Evolutionary conservation across 1,140 invertebrate genomes (phyloP).

Genomic region (Hormaphis cornu): DNA sequence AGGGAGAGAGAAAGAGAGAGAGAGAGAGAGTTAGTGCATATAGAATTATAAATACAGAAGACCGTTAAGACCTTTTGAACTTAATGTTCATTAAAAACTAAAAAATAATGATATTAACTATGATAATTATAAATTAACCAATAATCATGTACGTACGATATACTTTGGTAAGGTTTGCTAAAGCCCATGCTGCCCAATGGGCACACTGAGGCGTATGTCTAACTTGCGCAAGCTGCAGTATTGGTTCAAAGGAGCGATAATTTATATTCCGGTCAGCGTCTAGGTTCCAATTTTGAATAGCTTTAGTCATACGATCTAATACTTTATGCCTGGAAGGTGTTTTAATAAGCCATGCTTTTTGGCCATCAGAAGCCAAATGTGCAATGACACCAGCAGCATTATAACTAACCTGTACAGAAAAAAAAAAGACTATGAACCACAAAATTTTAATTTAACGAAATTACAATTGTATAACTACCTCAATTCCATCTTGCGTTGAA

Average conservation of each 20-base stretch:
- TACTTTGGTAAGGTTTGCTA: constrained; percentile 89
- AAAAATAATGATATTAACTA: too few species aligned
- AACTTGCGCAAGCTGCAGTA: constrained; percentile 67
- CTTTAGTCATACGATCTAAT: constrained; percentile 61
- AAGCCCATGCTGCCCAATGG: constrained; percentile 94
- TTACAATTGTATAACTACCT: constrained; percentile 49
- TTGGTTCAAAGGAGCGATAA: constrained; percentile 89
- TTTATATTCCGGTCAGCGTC: constrained; percentile 86
- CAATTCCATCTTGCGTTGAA: constrained; percentile 84
- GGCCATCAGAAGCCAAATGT: constrained; percentile 88
- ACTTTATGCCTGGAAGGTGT: constrained; percentile 63
- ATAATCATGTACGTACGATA: constrained; percentile 60
- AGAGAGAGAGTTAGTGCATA: too few species aligned
- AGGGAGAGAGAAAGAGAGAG: too few species aligned
- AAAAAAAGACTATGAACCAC: constrained; percentile 1
- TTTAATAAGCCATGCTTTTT: constrained; percentile 67
- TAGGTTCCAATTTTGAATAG: constrained; percentile 82
- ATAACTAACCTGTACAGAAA: constrained; percentile 67
- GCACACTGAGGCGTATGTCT: constrained; percentile 83
- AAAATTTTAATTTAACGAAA: constrained; percentile 24
- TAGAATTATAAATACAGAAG: too few species aligned
- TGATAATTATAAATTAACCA: background rate
- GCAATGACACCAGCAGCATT: constrained; percentile 93
- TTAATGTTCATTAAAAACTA: too few species aligned
- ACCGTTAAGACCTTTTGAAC: too few species aligned